Conservation (phyloP, 2,113 vertebrate species). For the Menidia beryllina region DNA sequence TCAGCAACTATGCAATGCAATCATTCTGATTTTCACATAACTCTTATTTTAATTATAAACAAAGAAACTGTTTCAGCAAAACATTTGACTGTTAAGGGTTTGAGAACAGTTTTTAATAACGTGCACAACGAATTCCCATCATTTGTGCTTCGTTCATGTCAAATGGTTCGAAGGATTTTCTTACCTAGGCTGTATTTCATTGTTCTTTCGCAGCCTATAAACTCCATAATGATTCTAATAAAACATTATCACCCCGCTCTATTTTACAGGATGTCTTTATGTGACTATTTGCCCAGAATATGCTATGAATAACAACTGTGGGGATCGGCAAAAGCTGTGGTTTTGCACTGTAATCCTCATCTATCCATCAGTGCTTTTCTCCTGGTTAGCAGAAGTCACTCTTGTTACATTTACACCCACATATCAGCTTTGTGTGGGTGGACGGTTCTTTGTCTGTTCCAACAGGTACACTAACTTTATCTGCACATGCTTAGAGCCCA, state of each 20-base stretch:
- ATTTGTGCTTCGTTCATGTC: neutral
- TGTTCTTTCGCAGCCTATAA: neutral
- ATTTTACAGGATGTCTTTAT: neutral
- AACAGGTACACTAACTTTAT: conserved; percentile 44
- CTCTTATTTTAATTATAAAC: neutral
- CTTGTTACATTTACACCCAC: conserved; percentile 48
- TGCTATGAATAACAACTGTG: conserved; percentile 7
- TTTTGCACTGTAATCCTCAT: conserved; percentile 1
- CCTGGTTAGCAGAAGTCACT: conserved; percentile 16
- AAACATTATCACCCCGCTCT: neutral
- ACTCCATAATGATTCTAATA: neutral
- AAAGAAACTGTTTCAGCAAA: neutral
- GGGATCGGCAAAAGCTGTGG: neutral
- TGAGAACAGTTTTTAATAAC: neutral
- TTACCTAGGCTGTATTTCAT: neutral
- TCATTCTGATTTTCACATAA: neutral
- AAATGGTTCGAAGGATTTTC: neutral
- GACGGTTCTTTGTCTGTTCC: conserved; percentile 54
- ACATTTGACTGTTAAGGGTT: neutral
- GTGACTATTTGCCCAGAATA: conserved; percentile 10
- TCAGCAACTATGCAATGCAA: neutral
- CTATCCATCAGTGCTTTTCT: conserved; percentile 10
- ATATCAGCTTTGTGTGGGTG: conserved; percentile 39
- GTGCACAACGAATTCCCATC: neutral
- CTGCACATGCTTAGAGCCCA: conserved; percentile 19